Percentiles rank a stretch among this genome's conserved stretches.
phyloP scores from a whole-genome alignment of 2,888 invertebrate genomes.

The Heliconius ismenius region DNA sequence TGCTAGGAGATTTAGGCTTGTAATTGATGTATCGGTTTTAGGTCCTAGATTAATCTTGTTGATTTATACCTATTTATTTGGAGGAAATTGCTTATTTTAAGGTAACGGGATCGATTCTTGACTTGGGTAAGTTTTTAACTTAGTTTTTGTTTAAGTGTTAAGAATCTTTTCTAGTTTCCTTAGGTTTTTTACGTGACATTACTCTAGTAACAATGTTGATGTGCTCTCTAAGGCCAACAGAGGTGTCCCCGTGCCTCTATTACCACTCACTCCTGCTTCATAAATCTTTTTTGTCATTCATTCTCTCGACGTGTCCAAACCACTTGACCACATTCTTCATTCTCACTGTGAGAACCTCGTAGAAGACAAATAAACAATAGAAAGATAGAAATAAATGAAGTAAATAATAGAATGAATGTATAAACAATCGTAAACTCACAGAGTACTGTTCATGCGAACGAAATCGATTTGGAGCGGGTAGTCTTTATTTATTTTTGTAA shows the following conservation, averaged over 20 bases:
- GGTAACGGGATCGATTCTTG: neutral
- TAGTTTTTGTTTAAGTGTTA: too few species aligned
- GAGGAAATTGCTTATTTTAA: neutral
- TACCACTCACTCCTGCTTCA: too few species aligned
- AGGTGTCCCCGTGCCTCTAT: too few species aligned
- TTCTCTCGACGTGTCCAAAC: too few species aligned
- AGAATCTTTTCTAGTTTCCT: too few species aligned
- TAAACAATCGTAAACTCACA: neutral
- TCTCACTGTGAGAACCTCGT: too few species aligned
- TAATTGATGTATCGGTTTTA: neutral
- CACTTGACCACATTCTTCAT: too few species aligned
- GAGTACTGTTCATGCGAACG: neutral
- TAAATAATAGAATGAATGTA: neutral
- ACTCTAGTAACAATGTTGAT: too few species aligned
- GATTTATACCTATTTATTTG: neutral
- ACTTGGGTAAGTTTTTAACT: neutral
- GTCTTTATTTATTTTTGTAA: conserved; percentile 12
- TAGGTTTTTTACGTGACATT: too few species aligned
- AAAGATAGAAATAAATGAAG: neutral
- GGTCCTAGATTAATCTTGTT: neutral
- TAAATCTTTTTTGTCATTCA: too few species aligned
- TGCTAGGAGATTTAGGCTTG: neutral
- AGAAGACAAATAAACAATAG: too few species aligned
- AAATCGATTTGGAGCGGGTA: neutral
- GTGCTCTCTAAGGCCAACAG: too few species aligned